These are phyloP conservation scores for Turdus rufiventris DNA, from an alignment of 2,113 vertebrate species.

Conservation along the genomic window DNA sequence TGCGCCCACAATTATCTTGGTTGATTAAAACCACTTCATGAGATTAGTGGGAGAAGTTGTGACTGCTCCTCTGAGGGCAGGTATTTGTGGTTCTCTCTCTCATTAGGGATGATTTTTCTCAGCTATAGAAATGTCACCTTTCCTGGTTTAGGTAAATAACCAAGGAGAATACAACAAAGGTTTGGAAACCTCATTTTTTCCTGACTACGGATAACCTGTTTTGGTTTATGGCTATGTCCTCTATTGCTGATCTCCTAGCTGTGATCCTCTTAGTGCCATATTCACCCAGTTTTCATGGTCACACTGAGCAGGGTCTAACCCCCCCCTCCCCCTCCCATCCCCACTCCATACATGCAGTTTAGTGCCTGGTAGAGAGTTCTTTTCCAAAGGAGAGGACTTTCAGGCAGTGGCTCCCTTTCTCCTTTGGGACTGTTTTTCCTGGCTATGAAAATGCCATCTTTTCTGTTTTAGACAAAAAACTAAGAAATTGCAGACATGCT, in stretches of 20 bases:
- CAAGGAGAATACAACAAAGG: neutral
- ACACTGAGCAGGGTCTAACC: neutral
- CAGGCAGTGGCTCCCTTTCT: neutral
- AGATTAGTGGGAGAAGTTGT: neutral
- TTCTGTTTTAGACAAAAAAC: neutral
- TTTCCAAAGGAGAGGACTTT: neutral
- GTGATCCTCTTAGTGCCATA: neutral
- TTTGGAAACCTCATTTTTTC: neutral
- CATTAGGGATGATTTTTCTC: neutral
- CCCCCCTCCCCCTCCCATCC: too few species aligned
- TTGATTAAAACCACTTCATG: neutral
- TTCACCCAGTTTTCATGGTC: neutral
- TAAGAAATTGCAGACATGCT: neutral
- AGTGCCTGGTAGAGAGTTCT: neutral
- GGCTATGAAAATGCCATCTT: neutral
- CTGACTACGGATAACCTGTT: rapidly evolving
- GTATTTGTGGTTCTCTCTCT: neutral
- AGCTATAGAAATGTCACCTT: neutral
- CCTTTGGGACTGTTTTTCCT: neutral
- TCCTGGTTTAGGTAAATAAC: neutral
- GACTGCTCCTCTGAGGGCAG: neutral
- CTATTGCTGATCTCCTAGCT: neutral
- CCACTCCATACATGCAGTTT: neutral
- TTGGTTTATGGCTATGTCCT: neutral
- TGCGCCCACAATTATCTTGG: neutral